phyloP scores from a whole-genome alignment of 1,140 invertebrate genomes.

The Aphaenogaster ashmeadi region DNA sequence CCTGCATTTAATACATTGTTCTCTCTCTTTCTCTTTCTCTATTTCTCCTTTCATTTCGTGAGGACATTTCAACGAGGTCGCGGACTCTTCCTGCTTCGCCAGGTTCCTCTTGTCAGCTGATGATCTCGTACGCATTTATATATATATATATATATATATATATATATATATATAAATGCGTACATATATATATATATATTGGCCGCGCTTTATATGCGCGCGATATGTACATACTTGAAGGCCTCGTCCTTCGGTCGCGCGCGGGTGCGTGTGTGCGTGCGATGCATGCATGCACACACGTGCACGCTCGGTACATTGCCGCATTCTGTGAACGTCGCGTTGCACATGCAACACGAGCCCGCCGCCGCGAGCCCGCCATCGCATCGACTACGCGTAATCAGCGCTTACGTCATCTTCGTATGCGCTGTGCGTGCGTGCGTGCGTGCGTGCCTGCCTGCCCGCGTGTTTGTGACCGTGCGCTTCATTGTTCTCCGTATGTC shows the following conservation, averaged over 20 bases:
- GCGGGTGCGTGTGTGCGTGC: neutral
- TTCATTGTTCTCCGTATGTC: slow-evolving; percentile 61
- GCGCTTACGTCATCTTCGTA: slow-evolving; percentile 74
- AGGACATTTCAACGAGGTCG: slow-evolving; percentile 12
- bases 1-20: slow-evolving; percentile 44
- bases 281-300: slow-evolving; percentile 11
- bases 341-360: slow-evolving; percentile 66
- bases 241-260: slow-evolving; percentile 77
- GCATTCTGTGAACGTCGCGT: slow-evolving; percentile 73
- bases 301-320: slow-evolving; percentile 60
- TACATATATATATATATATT: neutral
- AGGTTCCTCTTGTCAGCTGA: slow-evolving; percentile 75
- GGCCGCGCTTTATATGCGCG: slow-evolving; percentile 37
- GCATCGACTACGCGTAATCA: slow-evolving; percentile 76
- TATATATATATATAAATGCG: no score
- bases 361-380: slow-evolving; percentile 52
- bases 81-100: slow-evolving; percentile 67
- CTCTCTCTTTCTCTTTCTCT: neutral
- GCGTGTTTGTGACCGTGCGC: slow-evolving; percentile 52
- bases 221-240: slow-evolving; percentile 70
- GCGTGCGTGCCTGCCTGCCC: slow-evolving; percentile 40
- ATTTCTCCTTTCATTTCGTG: neutral
- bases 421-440: slow-evolving; percentile 56
- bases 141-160: neutral
- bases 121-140: slow-evolving; percentile 27